Conservation (phyloP, 64 coral and sea anemone genomes). For the Trachythela sp. region DNA sequence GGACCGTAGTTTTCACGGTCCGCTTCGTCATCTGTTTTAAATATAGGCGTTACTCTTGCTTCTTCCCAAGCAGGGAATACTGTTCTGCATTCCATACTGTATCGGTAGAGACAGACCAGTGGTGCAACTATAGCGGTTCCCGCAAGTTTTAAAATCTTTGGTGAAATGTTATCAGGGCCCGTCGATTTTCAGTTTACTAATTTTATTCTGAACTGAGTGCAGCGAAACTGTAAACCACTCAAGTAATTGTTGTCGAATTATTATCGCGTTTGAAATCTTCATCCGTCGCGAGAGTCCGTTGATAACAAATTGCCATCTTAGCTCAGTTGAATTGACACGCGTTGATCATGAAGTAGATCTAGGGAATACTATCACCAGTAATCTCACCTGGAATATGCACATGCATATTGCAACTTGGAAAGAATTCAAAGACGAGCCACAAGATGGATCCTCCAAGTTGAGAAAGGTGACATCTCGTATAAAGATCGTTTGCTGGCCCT, state of each 20-base stretch:
- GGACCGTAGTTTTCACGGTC: not conserved
- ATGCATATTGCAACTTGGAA: too few relatives aligned
- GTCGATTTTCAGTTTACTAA: not conserved
- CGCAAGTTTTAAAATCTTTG: slow-evolving; percentile 25
- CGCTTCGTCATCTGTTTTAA: not conserved
- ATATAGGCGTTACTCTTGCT: not conserved
- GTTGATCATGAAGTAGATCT: too few relatives aligned
- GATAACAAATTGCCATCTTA: too few relatives aligned
- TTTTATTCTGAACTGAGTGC: not conserved
- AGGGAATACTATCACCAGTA: too few relatives aligned
- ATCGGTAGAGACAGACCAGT: not conserved
- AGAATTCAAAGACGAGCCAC: too few relatives aligned
- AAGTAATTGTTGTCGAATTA: not conserved
- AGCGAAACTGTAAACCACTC: not conserved
- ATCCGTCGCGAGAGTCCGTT: too few relatives aligned
- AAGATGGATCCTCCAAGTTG: too few relatives aligned
- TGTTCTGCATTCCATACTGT: not conserved
- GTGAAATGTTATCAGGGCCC: not conserved
- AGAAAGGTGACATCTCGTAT: too few relatives aligned
- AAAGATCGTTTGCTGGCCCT: too few relatives aligned
- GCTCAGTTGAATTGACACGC: too few relatives aligned
- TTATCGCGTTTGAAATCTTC: too few relatives aligned
- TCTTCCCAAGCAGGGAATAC: not conserved
- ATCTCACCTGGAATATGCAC: too few relatives aligned
- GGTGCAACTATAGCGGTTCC: not conserved